Evolutionary conservation across 2,888 invertebrate species (phyloP), one percentile per base, ranked within the genome.

Genomic region (Tryphoninae sp.): DNA sequence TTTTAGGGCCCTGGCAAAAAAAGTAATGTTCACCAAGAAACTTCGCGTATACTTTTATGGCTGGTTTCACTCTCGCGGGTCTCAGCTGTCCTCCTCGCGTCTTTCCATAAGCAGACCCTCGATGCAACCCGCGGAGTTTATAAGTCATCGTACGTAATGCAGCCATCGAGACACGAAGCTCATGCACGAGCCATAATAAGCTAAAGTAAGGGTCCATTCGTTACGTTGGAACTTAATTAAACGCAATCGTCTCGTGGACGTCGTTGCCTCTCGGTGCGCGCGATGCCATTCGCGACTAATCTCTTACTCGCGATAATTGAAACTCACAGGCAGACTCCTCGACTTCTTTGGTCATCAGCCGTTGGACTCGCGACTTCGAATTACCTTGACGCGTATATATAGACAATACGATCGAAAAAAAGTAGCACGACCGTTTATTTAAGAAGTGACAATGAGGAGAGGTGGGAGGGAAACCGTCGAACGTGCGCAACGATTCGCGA

Each of bases 221-320:
- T 72, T 82, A 73, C 72, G 59, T 33, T 72, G 22, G 42, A 78
- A 78, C 75, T 81, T 84, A 82, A 85, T 85, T 85, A 85, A 73
- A n/a, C 61, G 49, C 64, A 75, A 82, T 83, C 69, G 61, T 42
- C 40, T 40, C 33, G 33, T 33, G 33, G 33, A 33, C 33, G 33
- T 33, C 33, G 33, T 33, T 53, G 53, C 64, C 26, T 26, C 59
- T 55, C 49, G 62, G 40, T 49, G 65, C 45, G 9, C 59, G n/a
- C 59, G 73, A 76, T 81, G 65, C 84, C 80, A 80, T 78, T 77
- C 69, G 65, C 73, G 73, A 82, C 73, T 85, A 81, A 85, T 85
- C 74, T 83, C 81, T 83, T 76, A 78, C 76, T 85, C 82, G 55
- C 69, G 42, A 51, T 79, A 81, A 81, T 83, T 81, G 78, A 81